A percentile compares a stretch with the other conserved stretches of the same genome.
phyloP scores from a whole-genome alignment of 2,888 invertebrate genomes.

The Conchocele bisecta region DNA sequence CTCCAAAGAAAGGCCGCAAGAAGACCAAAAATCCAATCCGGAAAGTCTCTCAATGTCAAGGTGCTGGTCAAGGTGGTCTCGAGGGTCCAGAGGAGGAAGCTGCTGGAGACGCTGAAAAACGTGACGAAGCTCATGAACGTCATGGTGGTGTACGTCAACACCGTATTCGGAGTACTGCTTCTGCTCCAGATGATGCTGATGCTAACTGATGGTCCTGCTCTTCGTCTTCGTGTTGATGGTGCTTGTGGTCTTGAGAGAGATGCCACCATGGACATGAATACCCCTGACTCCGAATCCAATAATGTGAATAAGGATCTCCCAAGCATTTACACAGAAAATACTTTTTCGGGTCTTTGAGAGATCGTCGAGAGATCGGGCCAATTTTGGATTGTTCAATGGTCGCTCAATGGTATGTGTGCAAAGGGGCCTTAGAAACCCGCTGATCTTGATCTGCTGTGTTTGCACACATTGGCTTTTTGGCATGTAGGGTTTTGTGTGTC shows the following conservation, averaged over 20 bases:
- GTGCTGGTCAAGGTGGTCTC: neutral
- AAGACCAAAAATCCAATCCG: neutral
- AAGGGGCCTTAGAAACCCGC: too few relatives aligned
- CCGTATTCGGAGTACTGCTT: neutral
- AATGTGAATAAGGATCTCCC: too few relatives aligned
- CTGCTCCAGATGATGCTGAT: neutral
- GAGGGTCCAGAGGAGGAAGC: neutral
- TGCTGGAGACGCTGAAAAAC: neutral
- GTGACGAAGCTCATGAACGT: neutral
- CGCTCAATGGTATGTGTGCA: too few relatives aligned
- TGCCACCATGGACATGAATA: neutral
- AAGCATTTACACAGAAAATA: too few relatives aligned
- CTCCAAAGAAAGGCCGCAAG: neutral
- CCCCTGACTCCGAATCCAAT: neutral
- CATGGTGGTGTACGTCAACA: neutral
- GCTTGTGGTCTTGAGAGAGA: neutral
- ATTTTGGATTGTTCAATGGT: too few relatives aligned
- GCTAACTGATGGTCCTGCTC: neutral
- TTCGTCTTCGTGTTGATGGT: neutral
- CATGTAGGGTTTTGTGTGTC: too few relatives aligned
- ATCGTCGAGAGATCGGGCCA: too few relatives aligned
- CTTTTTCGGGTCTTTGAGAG: too few relatives aligned
- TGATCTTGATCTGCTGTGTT: too few relatives aligned
- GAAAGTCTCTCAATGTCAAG: neutral
- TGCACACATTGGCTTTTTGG: too few relatives aligned